Percentiles rank a stretch among this genome's conserved stretches.
phyloP scores from a whole-genome alignment of 2,113 vertebrate species.

The Hemiscyllium ocellatum region DNA sequence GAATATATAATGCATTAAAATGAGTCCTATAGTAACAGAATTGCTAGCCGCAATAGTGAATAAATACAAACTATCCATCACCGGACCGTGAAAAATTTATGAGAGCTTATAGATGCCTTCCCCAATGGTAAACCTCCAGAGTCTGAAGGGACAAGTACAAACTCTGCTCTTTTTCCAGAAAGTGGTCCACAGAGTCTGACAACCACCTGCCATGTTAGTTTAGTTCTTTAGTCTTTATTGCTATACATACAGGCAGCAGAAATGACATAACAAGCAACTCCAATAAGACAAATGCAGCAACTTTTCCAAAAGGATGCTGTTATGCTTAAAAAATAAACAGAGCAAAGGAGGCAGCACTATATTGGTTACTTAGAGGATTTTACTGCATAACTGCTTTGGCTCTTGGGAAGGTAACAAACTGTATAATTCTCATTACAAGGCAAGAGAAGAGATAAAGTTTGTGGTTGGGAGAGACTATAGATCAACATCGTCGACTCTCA shows the following conservation, averaged over 20 bases:
- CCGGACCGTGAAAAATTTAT: slow-evolving; percentile 85
- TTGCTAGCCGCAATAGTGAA: slow-evolving; percentile 70
- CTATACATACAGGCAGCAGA: not conserved
- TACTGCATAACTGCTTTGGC: not conserved
- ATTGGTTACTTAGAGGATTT: slow-evolving; percentile 1
- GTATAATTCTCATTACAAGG: slow-evolving; percentile 21
- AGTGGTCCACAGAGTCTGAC: slow-evolving; percentile 44
- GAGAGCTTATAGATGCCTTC: slow-evolving; percentile 63
- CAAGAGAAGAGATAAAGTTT: slow-evolving; percentile 17
- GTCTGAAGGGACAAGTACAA: slow-evolving; percentile 46
- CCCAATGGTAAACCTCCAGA: slow-evolving; percentile 48
- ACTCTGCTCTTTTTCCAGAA: slow-evolving; percentile 46
- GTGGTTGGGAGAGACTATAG: slow-evolving; percentile 11
- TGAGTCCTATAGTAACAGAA: slow-evolving; percentile 93
- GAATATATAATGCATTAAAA: slow-evolving; percentile 97
- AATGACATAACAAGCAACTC: not conserved
- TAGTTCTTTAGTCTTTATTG: slow-evolving; percentile 30
- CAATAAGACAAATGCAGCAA: slow-evolving; percentile 21
- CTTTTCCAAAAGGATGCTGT: not conserved
- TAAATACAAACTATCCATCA: slow-evolving; percentile 96
- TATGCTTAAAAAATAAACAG: not conserved
- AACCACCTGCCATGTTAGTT: slow-evolving; percentile 37
- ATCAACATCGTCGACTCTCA: slow-evolving; percentile 26
- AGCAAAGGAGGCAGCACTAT: not conserved
- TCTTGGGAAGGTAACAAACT: slow-evolving; percentile 31